Evolutionary conservation across 2,797 vertebrate genomes (phyloP).

Genomic region (Limosa lapponica): DNA sequence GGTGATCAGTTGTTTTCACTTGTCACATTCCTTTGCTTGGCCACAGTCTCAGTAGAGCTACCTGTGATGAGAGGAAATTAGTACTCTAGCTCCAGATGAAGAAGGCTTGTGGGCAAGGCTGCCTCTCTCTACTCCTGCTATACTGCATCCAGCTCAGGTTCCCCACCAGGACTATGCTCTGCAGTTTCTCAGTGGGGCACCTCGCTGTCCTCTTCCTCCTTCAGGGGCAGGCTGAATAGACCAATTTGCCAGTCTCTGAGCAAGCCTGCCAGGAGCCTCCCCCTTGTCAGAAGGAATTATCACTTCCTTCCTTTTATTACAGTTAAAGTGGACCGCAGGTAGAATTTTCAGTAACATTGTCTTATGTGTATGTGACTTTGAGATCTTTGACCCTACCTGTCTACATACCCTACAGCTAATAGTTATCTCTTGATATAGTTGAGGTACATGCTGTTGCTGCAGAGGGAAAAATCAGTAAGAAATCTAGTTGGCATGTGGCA

Average conservation of each 20-base stretch:
- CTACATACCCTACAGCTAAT: neutral
- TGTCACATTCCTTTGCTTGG: neutral
- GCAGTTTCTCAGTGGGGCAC: neutral
- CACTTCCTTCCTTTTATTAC: neutral
- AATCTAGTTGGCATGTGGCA: neutral
- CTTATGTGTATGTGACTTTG: neutral
- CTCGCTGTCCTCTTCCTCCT: neutral
- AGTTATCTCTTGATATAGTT: neutral
- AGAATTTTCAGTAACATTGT: neutral
- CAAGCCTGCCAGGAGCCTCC: neutral
- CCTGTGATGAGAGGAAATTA: neutral
- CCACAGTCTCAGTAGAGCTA: neutral
- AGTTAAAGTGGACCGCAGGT: neutral
- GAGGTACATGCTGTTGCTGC: neutral
- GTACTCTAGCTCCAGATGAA: neutral
- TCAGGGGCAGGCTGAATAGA: neutral
- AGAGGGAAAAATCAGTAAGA: neutral
- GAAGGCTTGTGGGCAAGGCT: neutral
- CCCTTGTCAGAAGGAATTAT: neutral
- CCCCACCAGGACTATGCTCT: neutral
- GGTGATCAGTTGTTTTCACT: neutral
- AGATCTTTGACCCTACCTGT: neutral
- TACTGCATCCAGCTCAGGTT: neutral
- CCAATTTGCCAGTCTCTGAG: neutral
- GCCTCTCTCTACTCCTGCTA: neutral